Conservation (phyloP, 2,888 invertebrate genomes). For the Hirtodrosophila confusa region DNA sequence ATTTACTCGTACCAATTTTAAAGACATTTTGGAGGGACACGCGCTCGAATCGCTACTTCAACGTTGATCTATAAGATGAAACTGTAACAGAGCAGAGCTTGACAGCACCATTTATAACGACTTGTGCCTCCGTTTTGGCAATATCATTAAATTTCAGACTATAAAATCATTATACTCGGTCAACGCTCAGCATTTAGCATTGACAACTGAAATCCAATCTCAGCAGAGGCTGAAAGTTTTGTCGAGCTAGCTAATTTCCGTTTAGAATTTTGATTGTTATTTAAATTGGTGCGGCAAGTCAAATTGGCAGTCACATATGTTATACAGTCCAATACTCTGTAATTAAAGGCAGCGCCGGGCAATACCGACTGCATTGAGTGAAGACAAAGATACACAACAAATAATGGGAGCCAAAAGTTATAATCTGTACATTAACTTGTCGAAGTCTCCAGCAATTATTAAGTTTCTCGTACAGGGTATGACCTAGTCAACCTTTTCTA, state of each 20-base stretch:
- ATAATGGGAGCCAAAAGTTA: neutral
- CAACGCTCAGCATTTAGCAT: slow-evolving; percentile 27
- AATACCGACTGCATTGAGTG: neutral
- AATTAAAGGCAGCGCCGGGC: neutral
- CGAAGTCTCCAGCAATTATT: no score
- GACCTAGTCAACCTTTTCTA: neutral
- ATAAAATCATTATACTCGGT: slow-evolving; percentile 54
- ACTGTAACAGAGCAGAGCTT: slow-evolving; percentile 59
- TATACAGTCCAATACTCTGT: slow-evolving; percentile 24
- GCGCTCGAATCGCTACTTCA: slow-evolving; percentile 23
- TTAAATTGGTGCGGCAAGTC: slow-evolving; percentile 56
- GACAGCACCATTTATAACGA: slow-evolving; percentile 60
- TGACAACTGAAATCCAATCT: slow-evolving; percentile 48
- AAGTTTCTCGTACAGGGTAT: slow-evolving; percentile 14
- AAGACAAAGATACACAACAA: neutral
- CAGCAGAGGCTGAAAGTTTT: slow-evolving; percentile 26
- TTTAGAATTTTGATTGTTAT: slow-evolving; percentile 72
- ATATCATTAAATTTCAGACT: slow-evolving; percentile 48
- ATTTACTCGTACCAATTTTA: slow-evolving; percentile 58
- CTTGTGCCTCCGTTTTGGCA: slow-evolving; percentile 32
- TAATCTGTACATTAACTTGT: no score
- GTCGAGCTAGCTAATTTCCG: slow-evolving; percentile 65
- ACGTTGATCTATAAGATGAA: slow-evolving; percentile 53
- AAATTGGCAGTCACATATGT: slow-evolving; percentile 36
- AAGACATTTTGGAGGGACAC: slow-evolving; percentile 42